Conservation (phyloP, 2,888 invertebrate genomes). For the Calliphora vomitoria region DNA sequence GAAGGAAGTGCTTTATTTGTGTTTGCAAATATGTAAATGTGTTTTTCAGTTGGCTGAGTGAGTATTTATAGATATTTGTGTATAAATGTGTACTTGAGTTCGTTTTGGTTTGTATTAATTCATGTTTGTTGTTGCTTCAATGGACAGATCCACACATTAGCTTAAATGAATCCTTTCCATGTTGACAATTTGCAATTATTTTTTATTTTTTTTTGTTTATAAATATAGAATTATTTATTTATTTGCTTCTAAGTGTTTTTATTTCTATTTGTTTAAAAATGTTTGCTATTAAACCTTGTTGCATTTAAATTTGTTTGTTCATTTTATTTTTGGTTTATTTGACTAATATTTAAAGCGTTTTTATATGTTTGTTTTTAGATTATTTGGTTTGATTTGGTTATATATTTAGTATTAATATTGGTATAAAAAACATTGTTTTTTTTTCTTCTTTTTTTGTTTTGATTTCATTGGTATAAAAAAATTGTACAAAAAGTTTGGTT, state of each 20-base stretch:
- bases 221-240: neutral
- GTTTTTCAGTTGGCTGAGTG: neutral
- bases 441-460: too few species aligned
- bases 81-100: neutral
- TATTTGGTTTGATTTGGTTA: conserved; percentile 29
- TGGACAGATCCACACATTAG: neutral
- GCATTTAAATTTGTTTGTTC: conserved; percentile 17
- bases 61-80: neutral
- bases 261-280: conserved; percentile 23
- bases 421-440: conserved; percentile 62
- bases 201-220: neutral
- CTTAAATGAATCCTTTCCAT: neutral
- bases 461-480: conserved; percentile 61
- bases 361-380: conserved; percentile 16
- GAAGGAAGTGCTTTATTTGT: conserved; percentile 49
- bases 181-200: neutral
- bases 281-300: conserved; percentile 36
- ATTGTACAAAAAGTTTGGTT: conserved; percentile 59
- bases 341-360: conserved; percentile 49
- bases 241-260: neutral
- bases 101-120: neutral
- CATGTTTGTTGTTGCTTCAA: conserved; percentile 1
- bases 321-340: conserved; percentile 31
- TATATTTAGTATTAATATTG: conserved; percentile 27
- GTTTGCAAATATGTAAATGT: conserved; percentile 26